These are phyloP conservation scores for Alouatta palliata DNA, from an alignment of 2,113 vertebrate species.

Conservation along the genomic window DNA sequence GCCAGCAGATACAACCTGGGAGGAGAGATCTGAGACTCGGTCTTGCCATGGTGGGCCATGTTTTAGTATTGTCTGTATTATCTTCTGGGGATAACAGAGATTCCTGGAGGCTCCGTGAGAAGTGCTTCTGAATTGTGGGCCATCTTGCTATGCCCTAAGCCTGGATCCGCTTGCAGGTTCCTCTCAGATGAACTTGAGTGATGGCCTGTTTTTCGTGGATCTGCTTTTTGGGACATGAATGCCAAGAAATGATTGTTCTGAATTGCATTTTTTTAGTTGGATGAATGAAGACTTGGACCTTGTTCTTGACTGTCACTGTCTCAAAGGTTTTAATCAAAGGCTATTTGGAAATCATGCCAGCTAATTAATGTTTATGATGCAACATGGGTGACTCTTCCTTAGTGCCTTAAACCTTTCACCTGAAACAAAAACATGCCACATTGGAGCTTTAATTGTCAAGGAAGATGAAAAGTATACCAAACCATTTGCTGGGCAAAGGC, in stretches of 20 bases:
- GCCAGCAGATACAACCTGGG: neutral
- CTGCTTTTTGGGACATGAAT: neutral
- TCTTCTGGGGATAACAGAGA: neutral
- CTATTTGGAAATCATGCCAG: slow-evolving; percentile 48
- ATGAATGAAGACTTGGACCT: slow-evolving; percentile 19
- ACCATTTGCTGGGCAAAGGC: neutral
- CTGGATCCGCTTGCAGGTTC: neutral
- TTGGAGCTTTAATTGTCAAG: slow-evolving; percentile 57
- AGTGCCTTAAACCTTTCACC: slow-evolving; percentile 44
- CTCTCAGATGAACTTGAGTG: neutral
- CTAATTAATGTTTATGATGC: slow-evolving; percentile 57
- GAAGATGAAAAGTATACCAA: slow-evolving; percentile 49
- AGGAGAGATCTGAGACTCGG: neutral
- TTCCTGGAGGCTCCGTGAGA: neutral
- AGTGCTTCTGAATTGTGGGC: neutral
- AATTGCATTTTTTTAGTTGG: neutral
- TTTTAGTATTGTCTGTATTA: neutral
- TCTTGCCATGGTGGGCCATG: neutral
- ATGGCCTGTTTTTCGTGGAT: neutral
- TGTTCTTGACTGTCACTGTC: slow-evolving; percentile 46
- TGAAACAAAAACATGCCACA: slow-evolving; percentile 66
- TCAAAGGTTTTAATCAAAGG: slow-evolving; percentile 60
- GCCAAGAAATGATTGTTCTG: neutral
- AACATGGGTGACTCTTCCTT: slow-evolving; percentile 32
- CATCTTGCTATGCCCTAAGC: neutral